Evolutionary conservation across 2,113 vertebrate genomes (phyloP).

Genomic region (Dermatemys mawii): DNA sequence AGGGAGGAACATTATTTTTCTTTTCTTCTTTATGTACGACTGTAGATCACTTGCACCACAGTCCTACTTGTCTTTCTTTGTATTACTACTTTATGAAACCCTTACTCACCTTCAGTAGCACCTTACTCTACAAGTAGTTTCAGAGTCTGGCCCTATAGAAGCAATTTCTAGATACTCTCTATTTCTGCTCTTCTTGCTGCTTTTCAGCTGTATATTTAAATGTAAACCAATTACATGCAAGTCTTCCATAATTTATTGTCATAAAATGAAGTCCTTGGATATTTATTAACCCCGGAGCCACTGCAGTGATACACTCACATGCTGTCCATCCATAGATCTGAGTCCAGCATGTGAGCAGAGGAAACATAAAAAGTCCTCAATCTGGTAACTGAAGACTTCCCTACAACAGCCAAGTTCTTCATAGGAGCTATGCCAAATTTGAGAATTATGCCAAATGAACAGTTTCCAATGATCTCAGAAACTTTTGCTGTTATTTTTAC

Average conservation of each 20-base stretch:
- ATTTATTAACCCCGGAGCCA: not conserved
- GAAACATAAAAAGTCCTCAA: not conserved
- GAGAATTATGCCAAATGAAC: not conserved
- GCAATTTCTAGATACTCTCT: not conserved
- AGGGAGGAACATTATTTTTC: not conserved
- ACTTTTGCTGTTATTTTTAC: not conserved
- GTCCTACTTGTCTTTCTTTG: not conserved
- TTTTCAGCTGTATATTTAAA: not conserved
- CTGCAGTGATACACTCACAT: not conserved
- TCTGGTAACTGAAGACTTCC: not conserved
- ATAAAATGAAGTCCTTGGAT: not conserved
- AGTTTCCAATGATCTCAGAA: not conserved
- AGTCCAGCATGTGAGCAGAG: not conserved
- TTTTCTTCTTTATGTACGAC: not conserved
- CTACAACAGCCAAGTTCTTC: not conserved
- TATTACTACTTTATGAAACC: not conserved
- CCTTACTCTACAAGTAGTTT: not conserved
- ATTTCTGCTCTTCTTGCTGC: not conserved
- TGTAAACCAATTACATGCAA: not conserved
- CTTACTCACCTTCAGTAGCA: not conserved
- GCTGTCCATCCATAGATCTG: not conserved
- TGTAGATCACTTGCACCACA: rapidly evolving
- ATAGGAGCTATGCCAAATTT: not conserved
- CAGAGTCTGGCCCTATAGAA: not conserved
- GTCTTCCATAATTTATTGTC: not conserved